Evolutionary conservation across 1,140 invertebrate genomes (phyloP), one percentile per base, ranked within the genome.

Genomic region (Ganaspis sp.): DNA sequence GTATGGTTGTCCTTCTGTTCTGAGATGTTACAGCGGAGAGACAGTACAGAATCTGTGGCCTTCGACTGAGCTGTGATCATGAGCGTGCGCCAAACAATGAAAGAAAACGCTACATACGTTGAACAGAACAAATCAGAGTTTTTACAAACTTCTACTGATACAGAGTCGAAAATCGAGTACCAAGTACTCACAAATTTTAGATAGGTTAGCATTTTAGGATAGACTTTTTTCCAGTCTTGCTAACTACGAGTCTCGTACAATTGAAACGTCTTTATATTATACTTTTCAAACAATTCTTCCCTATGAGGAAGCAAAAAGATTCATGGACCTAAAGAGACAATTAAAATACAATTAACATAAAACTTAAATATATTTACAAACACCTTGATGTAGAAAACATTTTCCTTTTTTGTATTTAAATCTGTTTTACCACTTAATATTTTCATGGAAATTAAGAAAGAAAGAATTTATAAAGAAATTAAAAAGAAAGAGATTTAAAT

Each of bases 1-100:
- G 86, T 90, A 89, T 91, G 89, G 89, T 90, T 91, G 90, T 91
- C 89, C 90, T 91, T 91, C 87, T 91, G 90, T 91, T 91, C 90
- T 91, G 90, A 91, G 90, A 90, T 91, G 90, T 91, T 91, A 91
- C 90, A 91, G 90, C 87, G 86, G 89, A 89, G 87, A 90, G 89
- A 91, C 89, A 89, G 87, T 91, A 91, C 90, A 91, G 89, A 91
- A 90, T 90, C 90, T 89, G 87, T 90, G 90, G 90, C 89, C 90
- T 91, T 89, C 90, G 86, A 88, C 89, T 91, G 89, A 90, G 87
- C 90, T 89, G 90, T 88, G 90, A 91, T 89, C 89, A 89, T 90
- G 90, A 89, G 88, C 84, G 89, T 90, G 87, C 85, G 86, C 89
- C 90, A 90, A 91, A 89, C 86, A 91, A 91, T 88, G 87, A 91